Percentiles rank a stretch among this genome's conserved stretches.
Evolutionary conservation across 2,113 vertebrate species (phyloP).

Genomic region (Ceuthmochares aereus): DNA sequence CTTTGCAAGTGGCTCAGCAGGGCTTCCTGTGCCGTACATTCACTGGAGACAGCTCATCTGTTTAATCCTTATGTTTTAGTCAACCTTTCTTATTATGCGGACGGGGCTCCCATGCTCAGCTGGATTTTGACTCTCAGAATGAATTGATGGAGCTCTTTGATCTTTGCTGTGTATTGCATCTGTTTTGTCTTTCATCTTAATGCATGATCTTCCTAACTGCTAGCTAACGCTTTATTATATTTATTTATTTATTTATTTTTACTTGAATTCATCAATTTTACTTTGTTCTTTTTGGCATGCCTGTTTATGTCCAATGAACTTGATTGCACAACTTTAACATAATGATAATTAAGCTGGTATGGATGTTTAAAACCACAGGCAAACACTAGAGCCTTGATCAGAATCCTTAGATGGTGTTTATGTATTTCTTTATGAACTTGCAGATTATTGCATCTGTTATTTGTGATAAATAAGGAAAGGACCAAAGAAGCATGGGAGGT

Average conservation of each 20-base stretch:
- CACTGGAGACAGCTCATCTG: slow-evolving; percentile 83
- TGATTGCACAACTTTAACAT: slow-evolving; percentile 8
- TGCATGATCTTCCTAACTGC: slow-evolving; percentile 67
- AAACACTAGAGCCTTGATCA: not conserved
- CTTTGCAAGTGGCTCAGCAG: slow-evolving; percentile 82
- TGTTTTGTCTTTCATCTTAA: slow-evolving; percentile 81
- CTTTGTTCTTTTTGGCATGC: slow-evolving; percentile 41
- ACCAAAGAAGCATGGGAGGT: not conserved
- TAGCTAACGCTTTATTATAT: slow-evolving; percentile 20
- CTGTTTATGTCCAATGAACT: slow-evolving; percentile 25
- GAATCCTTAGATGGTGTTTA: not conserved
- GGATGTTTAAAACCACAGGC: not conserved
- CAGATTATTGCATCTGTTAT: not conserved
- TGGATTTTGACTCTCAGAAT: slow-evolving; percentile 83
- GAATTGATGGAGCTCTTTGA: slow-evolving; percentile 84
- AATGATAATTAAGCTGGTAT: not conserved
- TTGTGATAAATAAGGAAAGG: not conserved
- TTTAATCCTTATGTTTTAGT: slow-evolving; percentile 86
- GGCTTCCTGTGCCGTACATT: slow-evolving; percentile 73
- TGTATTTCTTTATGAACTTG: not conserved
- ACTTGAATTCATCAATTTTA: slow-evolving; percentile 42
- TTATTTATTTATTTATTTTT: slow-evolving; percentile 18
- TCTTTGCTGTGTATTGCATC: slow-evolving; percentile 80
- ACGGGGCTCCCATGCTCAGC: slow-evolving; percentile 78
- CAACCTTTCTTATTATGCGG: slow-evolving; percentile 84